Evolutionary conservation across 1,140 invertebrate genomes (phyloP), one percentile per base, ranked within the genome.

Genomic region (Diabrotica undecimpunctata): DNA sequence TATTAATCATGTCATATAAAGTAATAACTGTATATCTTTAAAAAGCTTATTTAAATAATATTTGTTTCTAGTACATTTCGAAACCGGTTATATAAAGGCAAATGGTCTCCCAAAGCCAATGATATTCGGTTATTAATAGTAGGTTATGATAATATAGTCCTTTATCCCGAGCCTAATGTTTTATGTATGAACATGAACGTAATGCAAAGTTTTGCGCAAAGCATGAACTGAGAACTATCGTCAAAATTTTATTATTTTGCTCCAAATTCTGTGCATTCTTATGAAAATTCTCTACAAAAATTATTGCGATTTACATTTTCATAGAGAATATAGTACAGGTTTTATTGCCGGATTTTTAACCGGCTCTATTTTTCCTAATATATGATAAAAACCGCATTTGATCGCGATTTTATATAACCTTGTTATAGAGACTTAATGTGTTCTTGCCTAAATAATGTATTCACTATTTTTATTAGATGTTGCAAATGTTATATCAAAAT

Each of bases 101-200:
- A 25, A 25, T 25, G 25, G 25, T 25, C 25, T 25, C 25, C 4
- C 25, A 25, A 25, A 25, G 25, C 25, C 1, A 25, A 25, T 25
- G 25, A 25, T 25, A 25, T 25, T 25, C 25, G 25, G 41, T 46
- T 46, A 46, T 46, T 46, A 46, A 46, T 46, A 46, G 41, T 46
- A 46, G 41, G 41, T 46, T 46, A 46, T 46, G 41, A 46, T 46
- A 46, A 46, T 46, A 46, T 10, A 46, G n/a, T n/a, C 41, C 6
- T 46, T 46, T 46, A 4, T 46, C 41, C 41, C n/a, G 41, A n/a
- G n/a, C n/a, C 41, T 46, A 46, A 46, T 46, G 41, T 46, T 46
- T 46, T 46, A 46, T 46, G 41, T 46, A 46, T 46, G 41, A 46
- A n/a, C n/a, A 46, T 46, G 41, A 46, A 46, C 41, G 41, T 46